Evolutionary conservation across 1,140 invertebrate genomes (phyloP), one percentile per base, ranked within the genome.

Genomic region (Chironomus striatipennis): DNA sequence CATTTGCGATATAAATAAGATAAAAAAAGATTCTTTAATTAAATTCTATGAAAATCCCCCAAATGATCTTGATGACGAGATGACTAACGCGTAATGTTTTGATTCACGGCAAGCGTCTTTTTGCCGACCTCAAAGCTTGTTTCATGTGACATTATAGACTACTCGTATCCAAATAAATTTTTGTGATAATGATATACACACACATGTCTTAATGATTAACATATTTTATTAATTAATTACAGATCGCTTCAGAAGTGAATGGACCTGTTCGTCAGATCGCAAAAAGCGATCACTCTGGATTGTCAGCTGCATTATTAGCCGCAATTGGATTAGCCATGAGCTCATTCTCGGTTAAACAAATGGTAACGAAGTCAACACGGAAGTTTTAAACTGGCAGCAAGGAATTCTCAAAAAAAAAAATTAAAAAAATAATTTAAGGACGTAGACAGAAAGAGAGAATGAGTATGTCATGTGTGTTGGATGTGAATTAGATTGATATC

Each of bases 161-260:
- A 8, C n/a, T 10, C n/a, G n/a, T 57, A 57, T 57, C 9, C 47
- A 57, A 12, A 57, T 57, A 10, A n/a, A n/a, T n/a, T n/a, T 57
- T 57, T n/a, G 1, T 57, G n/a, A 57, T 12, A 57, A 9, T 70
- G 20, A 17, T 18, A 70, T 70, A 18, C 9, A 18, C 9, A 20
- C 17, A 4, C 9, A 9, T 70, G n/a, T 20, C 10, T 1, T 20
- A 3, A 2, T 70, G 5, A 70, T 12, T 70, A 70, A 70, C 20
- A 67, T 70, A 12, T 70, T 70, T 7, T 70, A 8, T 70, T 70
- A 20, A 5, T 18, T 18, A 20, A 18, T 10, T 20, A 20, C 65
- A 70, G 65, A 70, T 70, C 18, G 65, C 65, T 70, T 18, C n/a
- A 18, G 65, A 70, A 70, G 17, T 70, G 65, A 70, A 70, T 70